Evolutionary conservation across 1,140 invertebrate species (phyloP).

Genomic region (Bathynomus jamesi): DNA sequence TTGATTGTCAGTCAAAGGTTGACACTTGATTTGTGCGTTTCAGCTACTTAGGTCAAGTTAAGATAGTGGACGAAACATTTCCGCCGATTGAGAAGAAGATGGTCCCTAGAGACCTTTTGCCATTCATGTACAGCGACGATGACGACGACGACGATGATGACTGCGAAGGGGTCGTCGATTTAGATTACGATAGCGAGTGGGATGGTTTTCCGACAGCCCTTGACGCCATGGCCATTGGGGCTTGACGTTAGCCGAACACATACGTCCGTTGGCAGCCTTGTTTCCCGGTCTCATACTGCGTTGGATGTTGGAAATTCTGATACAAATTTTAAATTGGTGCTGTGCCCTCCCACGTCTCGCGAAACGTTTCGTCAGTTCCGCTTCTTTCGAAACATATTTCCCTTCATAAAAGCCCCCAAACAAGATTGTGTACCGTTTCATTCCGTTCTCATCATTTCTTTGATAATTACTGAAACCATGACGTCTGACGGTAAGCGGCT

Average conservation of each 20-base stretch:
- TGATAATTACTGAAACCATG: too few species aligned
- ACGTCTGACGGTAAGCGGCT: too few species aligned
- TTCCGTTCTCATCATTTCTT: too few species aligned
- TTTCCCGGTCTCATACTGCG: neutral
- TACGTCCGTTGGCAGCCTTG: neutral
- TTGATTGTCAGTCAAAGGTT: too few species aligned
- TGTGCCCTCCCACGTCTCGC: too few species aligned
- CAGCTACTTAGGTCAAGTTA: constrained; percentile 84
- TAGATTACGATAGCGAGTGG: constrained; percentile 21
- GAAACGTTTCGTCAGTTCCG: too few species aligned
- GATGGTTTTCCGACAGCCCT: constrained; percentile 13
- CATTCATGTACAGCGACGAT: constrained; percentile 20
- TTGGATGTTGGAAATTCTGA: neutral
- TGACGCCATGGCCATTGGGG: constrained; percentile 7
- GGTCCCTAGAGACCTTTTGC: constrained; percentile 18
- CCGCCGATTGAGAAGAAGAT: constrained; percentile 48
- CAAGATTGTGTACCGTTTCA: too few species aligned
- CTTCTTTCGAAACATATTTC: too few species aligned
- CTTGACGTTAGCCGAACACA: constrained; percentile 40
- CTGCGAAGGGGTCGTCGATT: constrained; percentile 5
- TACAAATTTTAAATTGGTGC: too few species aligned
- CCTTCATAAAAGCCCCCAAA: too few species aligned
- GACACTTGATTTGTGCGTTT: too few species aligned
- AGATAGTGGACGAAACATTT: constrained; percentile 84
- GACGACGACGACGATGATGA: constrained; percentile 8